Base-by-base conservation (phyloP, 2,797 vertebrate genomes). In the Podarcis siculus region DNA sequence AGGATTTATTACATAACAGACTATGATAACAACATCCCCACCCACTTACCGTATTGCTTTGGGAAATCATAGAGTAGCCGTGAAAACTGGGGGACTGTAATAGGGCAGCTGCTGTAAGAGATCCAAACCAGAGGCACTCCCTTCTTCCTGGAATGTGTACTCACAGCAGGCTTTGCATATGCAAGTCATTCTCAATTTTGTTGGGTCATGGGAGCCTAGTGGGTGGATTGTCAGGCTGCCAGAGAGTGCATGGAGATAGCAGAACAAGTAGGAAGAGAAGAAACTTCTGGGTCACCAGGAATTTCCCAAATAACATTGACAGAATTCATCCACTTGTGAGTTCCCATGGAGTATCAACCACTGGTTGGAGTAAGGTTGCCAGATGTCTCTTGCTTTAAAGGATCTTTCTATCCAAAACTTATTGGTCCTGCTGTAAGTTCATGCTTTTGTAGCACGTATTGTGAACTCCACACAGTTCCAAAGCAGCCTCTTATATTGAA, bases 261-360 rank as follows among this genome's bases (percentile, higher is more conserved):
- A 64, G 66, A 58, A 79, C 21, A 69, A 88, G 35, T 3, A 49
- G 76, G 12, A 35, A 82, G n/a, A 75, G 78, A 25, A 58, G 39
- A 76, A 66, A 81, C 42, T 69, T 81, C 79, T 82, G 72, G 83
- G 83, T 86, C 64, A 86, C 42, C 25, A 58, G 61, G 83, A 81
- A 89, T 86, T 67, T 77, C 71, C 45, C 72, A 89, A 82, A 81
- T 73, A 82, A 75, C 58, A 73, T 32, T 32, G 61, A 32, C 39
- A 49, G 42, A n/a, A 37, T 81, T 67, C 39, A 13, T 89, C 79
- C 42, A 39, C 61, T 85, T 89, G 83, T 86, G 88, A 89, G 79
- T 82, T 86, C 83, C 73, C 32, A 58, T 19, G 79, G 75, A 45
- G 66, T 82, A 55, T 35, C 86, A 88, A 81, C 75, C 64, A 39